Evolutionary conservation across 1,140 invertebrate species (phyloP), one percentile per base, ranked within the genome.

Genomic region (Heterodera carotae): DNA sequence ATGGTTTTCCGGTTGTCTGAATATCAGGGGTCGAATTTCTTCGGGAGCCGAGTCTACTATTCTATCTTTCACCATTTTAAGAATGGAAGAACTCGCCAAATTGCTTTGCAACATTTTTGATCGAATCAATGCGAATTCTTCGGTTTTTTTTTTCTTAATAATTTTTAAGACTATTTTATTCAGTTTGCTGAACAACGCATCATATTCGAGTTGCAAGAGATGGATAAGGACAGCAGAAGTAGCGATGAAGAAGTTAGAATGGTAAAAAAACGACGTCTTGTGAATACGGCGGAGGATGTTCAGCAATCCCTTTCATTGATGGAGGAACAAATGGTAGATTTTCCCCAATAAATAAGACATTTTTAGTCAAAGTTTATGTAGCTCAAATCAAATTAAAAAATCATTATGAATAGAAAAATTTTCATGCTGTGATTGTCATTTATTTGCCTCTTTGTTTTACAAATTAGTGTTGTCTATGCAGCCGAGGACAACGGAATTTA

Each of bases 81-180:
- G 77, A 22, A 68, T 78, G 75, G 77, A 79, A 34, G 27, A 78
- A 22, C 15, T 78, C 18, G 77, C 72, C 15, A 59, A 62, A 78
- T 53, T 53, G 39, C 34, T 78, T 18, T 78, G 77, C 56, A 60
- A 78, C 29, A 34, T 69, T 22, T 78, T 79, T 77, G 71, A 75
- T 48, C 53, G 77, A 8, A 78, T 78, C 25, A 68, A 78, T 75
- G 18, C 25, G 5, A 66, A 64, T 62, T 78, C 77, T 64, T 78
- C 74, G 56, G 77, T 78, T 36, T 10, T 34, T 73, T 53, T 76
- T 76, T 33, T 39, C 15, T 43, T 74, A 66, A 27, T 33, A 60
- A 62, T 60, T 53, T 18, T 62, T 8, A 18, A 39, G 2, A 27
- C 36, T 62, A 5, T 62, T 33, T 73, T 53, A 29, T 33, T 33